Base-by-base conservation (phyloP, 2,797 vertebrate genomes). In the Podargus strigoides region DNA sequence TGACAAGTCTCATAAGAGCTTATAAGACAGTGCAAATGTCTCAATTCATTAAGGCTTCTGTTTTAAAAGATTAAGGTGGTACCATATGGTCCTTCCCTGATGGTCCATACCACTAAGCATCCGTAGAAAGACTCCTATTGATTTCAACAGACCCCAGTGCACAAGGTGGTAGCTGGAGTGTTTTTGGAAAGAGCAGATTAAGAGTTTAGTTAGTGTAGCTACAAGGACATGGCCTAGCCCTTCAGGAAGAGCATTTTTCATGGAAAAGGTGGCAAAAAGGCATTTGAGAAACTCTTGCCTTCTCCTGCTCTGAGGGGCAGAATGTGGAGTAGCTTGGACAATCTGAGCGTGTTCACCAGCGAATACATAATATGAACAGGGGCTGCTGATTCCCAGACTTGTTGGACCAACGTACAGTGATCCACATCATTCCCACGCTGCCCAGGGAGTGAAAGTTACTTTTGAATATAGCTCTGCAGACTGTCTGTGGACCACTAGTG, bases 21-120 rank as follows among this genome's bases (percentile, higher is more conserved):
- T 66, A 10, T 34, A 70, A 46, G 64, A 26, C 28, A 30, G 23
- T 15, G n/a, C 26, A 74, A 79, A 70, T 85, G 46, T 85, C 84
- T 87, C 58, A 70, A 21, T 41, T 76, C 0, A 2, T 89, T 90
- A 77, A 67, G 64, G 28, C 28, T 37, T 0, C 18, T 64, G 37
- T 44, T 91, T 73, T 74, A 87, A 68, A 86, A 92, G 74, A 67
- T 56, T 79, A 74, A 87, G 5, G 13, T 75, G 72, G 41, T 39
- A 77, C 66, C 56, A 70, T 77, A 74, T 77, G 70, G 49, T 79
- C 27, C 24, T 79, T 85, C 36, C 24, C 9, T 41, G 37, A 50
- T 6, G 18, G 30, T 69, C 58, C 7, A 0, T 64, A 26, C 30
- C 10, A 30, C 59, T 1, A 1, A 41, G 6, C 52, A 26, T 84